These are phyloP conservation scores for Brachionus rubens DNA, from an alignment of 1,140 invertebrate species.

Conservation along the genomic window DNA sequence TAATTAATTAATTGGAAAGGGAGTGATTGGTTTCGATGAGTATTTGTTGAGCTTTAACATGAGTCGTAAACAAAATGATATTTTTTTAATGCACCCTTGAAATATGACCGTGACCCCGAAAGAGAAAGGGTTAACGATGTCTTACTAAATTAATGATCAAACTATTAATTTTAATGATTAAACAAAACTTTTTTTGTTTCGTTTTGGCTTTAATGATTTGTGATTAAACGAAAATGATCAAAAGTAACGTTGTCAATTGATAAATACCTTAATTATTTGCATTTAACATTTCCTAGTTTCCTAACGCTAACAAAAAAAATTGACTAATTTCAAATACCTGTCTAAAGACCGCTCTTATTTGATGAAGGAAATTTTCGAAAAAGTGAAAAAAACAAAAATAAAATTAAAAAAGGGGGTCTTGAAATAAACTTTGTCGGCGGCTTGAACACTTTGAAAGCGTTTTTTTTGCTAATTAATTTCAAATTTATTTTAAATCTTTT, in stretches of 20 bases:
- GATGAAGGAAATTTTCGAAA: not conserved
- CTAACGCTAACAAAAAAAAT: not conserved
- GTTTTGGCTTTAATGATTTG: no score
- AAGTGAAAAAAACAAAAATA: not conserved
- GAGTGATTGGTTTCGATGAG: not conserved
- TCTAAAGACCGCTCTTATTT: not conserved
- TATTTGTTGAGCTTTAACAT: not conserved
- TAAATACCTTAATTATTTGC: no score
- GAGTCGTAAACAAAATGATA: not conserved
- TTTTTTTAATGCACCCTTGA: no score
- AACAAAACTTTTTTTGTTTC: not conserved
- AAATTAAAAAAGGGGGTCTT: not conserved
- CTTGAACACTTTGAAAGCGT: no score
- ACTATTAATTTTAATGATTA: constrained; percentile 41
- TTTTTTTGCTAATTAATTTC: constrained; percentile 38
- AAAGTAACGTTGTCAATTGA: no score
- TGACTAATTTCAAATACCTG: not conserved
- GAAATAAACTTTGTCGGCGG: not conserved
- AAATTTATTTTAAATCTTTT: constrained; percentile 26
- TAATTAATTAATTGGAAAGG: constrained; percentile 33
- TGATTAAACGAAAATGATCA: no score
- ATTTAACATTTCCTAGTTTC: not conserved
- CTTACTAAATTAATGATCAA: constrained; percentile 39
- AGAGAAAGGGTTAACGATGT: no score
- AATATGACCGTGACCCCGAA: no score